Percentiles rank a stretch among this genome's conserved stretches.
Evolutionary conservation across 2,888 invertebrate genomes (phyloP).

Genomic region (Nephrocerus scutellatus): DNA sequence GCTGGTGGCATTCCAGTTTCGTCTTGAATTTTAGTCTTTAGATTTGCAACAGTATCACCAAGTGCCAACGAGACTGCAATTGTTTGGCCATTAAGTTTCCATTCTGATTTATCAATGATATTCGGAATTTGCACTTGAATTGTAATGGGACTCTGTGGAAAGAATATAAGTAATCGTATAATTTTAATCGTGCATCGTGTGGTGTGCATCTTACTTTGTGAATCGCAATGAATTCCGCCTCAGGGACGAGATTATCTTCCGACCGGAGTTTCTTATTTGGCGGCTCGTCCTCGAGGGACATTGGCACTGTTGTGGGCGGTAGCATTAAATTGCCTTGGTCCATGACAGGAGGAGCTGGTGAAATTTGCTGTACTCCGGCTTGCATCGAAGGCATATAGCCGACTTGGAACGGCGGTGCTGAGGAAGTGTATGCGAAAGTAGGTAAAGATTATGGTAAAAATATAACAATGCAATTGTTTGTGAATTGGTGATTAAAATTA

Average conservation of each 20-base stretch:
- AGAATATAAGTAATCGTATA: conserved; percentile 13
- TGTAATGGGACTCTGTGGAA: conserved; percentile 62
- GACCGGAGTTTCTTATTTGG: conserved; percentile 80
- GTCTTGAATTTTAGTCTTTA: conserved; percentile 81
- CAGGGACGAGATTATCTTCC: conserved; percentile 89
- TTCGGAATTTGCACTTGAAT: conserved; percentile 77
- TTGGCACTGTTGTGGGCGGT: conserved; percentile 25
- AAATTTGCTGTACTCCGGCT: conserved; percentile 35
- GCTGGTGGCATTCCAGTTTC: conserved; percentile 89
- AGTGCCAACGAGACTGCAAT: conserved; percentile 70
- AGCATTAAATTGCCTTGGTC: conserved; percentile 51
- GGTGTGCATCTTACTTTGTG: conserved; percentile 50
- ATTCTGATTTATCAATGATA: conserved; percentile 84
- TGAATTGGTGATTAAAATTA: too few relatives aligned
- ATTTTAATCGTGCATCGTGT: conserved; percentile 40
- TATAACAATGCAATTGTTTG: too few relatives aligned
- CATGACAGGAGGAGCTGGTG: conserved; percentile 51
- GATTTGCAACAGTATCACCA: conserved; percentile 69
- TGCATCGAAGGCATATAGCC: conserved; percentile 47
- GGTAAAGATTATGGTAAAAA: too few relatives aligned
- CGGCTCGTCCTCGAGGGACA: conserved; percentile 69
- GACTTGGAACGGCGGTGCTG: conserved; percentile 49
- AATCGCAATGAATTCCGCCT: conserved; percentile 68
- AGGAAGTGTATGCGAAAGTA: too few relatives aligned
- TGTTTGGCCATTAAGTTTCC: conserved; percentile 89